Evolutionary conservation across 2,113 vertebrate genomes (phyloP).

Genomic region (Erythrolamprus reginae): DNA sequence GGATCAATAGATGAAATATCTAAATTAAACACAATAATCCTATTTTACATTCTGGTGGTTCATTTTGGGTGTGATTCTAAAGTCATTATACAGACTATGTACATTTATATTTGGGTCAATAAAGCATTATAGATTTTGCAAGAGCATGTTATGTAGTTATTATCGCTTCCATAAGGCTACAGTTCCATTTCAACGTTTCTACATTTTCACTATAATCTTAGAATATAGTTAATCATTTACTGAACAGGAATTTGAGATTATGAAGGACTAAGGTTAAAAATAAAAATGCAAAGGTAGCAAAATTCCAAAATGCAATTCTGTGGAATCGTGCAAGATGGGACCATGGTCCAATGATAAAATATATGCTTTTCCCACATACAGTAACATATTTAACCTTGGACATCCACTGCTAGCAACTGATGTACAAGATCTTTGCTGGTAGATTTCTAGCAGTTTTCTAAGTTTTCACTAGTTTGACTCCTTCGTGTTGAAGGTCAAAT

Average conservation of each 20-base stretch:
- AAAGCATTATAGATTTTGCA: neutral
- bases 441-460: neutral
- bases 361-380: neutral
- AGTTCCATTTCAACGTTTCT: neutral
- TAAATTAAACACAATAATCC: neutral
- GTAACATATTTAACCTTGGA: neutral
- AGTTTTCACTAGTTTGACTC: fast-evolving
- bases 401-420: neutral
- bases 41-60: neutral
- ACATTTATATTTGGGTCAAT: neutral
- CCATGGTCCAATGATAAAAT: neutral
- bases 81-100: neutral
- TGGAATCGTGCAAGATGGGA: neutral
- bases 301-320: neutral
- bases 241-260: neutral
- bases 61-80: neutral
- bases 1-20: neutral
- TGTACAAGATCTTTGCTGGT: neutral
- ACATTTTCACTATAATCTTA: neutral
- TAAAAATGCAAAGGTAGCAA: neutral
- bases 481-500: neutral
- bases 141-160: neutral
- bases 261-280: neutral
- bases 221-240: neutral
- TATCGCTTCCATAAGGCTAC: neutral